Evolutionary conservation across 2,888 invertebrate species (phyloP), one percentile per base, ranked within the genome.

Genomic region (Odontomyia ornata): DNA sequence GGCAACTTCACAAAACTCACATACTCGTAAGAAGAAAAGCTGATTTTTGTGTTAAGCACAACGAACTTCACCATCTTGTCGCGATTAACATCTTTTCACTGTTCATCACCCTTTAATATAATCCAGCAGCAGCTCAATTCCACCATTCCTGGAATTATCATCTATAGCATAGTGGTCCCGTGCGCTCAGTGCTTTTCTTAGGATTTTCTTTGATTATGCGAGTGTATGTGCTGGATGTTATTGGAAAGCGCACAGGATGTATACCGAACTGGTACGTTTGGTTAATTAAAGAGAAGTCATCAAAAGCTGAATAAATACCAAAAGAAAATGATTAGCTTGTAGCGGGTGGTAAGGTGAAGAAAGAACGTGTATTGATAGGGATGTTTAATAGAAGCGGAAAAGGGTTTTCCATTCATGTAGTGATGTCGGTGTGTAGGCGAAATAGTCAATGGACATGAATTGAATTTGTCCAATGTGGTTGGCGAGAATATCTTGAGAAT

Each of bases 261-360:
- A 30, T 67, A 60, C 60, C 18, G 25, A 7, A 60, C 52, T 52
- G 18, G 15, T n/a, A 52, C 60, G 67, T 67, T 43, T 67, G 67
- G 67, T 67, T 67, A 67, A 67, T 67, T 67, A 67, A 67, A 67
- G 36, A 21, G 25, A n/a, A n/a, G 25, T 3, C 67, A 67, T 67
- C 67, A 67, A 46, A 67, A 67, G 67, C 67, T 67, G 67, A 67
- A 67, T 67, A 36, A 67, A 67, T 67, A 67, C n/a, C n/a, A 18
- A 28, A 43, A 46, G 67, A 60, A 60, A 60, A 21, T 60, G 21
- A 52, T 52, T 60, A 60, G 60, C 60, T 60, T 60, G 18, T 21
- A 18, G 60, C 25, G 3, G 60, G 60, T 25, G 25, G 7, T 21
- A 21, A 7, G 60, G 60, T 23, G 23, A 18, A n/a, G n/a, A n/a